Percentiles rank a stretch among this genome's conserved stretches.
Conservation (phyloP, 1,140 invertebrate genomes). For the Lepeophtheirus salmonis region DNA sequence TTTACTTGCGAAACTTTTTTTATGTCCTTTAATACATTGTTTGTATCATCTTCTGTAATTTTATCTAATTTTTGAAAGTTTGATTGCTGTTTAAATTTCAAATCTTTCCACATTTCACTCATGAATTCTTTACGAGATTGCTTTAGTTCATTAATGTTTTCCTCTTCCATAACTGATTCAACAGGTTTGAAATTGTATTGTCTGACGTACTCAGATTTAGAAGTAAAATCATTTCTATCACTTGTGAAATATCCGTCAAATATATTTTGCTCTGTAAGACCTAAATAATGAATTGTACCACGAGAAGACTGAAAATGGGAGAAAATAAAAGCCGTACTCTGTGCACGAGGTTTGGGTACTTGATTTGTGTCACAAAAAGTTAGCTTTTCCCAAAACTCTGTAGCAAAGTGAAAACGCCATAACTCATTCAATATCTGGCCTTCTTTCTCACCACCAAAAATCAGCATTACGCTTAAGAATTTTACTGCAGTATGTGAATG, state of each 20-base stretch:
- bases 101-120: not conserved
- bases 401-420: constrained; percentile 62
- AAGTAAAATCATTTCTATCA: not conserved
- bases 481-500: constrained; percentile 61
- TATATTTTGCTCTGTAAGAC: constrained; percentile 1
- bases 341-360: not conserved
- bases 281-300: not conserved
- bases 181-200: not conserved
- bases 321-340: constrained; percentile 6
- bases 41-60: not conserved
- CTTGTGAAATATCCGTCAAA: not conserved
- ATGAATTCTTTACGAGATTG: not conserved
- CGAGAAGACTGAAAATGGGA: not conserved
- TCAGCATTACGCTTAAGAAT: constrained; percentile 53
- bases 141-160: not conserved
- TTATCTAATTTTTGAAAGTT: constrained; percentile 4
- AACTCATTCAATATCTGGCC: constrained; percentile 54
- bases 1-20: not conserved
- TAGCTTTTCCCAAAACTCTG: constrained; percentile 10
- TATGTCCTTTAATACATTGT: not conserved
- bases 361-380: not conserved
- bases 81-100: not conserved
- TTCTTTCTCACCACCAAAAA: constrained; percentile 58
- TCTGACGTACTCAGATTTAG: not conserved
- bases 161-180: not conserved